phyloP scores from a whole-genome alignment of 2,113 vertebrate species.

The Chloroceryle aenea region DNA sequence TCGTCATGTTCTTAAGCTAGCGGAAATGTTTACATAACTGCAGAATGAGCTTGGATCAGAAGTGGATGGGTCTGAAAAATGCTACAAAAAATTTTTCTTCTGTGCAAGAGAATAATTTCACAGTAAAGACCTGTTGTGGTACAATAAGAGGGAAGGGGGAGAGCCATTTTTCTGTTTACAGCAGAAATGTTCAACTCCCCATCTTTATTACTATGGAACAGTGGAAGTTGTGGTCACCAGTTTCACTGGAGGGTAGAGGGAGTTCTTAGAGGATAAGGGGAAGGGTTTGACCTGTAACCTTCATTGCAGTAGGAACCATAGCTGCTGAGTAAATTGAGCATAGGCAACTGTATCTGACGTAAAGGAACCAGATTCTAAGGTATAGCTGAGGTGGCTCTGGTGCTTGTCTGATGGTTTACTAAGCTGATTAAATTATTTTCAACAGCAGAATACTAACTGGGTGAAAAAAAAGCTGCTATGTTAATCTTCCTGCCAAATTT shows the following conservation, averaged over 20 bases:
- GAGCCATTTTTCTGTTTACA: not conserved
- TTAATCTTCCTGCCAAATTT: not conserved
- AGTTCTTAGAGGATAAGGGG: not conserved
- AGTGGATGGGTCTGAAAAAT: not conserved
- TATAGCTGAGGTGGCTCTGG: not conserved
- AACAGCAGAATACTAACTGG: not conserved
- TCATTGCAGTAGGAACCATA: not conserved
- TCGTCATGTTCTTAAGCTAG: not conserved
- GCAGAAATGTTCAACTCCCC: not conserved
- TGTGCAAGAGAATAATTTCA: not conserved
- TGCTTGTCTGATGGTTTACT: not conserved
- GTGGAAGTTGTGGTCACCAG: not conserved
- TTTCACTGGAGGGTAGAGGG: not conserved
- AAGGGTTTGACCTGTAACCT: not conserved
- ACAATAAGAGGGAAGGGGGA: not conserved
- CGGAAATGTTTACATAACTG: not conserved
- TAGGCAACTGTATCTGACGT: not conserved
- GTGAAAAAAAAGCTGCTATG: not conserved
- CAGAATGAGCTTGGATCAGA: not conserved
- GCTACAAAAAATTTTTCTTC: not conserved
- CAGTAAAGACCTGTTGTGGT: not conserved
- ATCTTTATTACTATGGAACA: not conserved
- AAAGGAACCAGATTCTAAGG: not conserved
- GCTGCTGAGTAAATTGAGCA: rapidly evolving
- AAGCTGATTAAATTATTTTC: not conserved